Evolutionary conservation across 2,888 invertebrate genomes (phyloP), one percentile per base, ranked within the genome.

Genomic region (Anarsia innoxiella): DNA sequence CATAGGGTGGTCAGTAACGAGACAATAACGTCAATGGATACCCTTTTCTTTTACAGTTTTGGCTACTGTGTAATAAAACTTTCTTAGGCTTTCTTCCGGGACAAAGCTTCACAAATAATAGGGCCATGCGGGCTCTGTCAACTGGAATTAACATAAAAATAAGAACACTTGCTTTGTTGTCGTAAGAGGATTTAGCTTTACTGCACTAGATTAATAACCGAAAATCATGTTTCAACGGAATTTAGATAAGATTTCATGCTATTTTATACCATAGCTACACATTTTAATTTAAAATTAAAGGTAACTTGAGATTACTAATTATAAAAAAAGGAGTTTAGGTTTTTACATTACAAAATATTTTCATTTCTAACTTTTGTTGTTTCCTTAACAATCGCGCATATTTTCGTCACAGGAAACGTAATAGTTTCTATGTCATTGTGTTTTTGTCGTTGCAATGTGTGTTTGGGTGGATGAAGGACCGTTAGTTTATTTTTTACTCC

Each of bases 401-500:
- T 58, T 67, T 66, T 66, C 56, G 59, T 66, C 65, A 54, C 71
- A 75, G 72, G 75, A 78, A 75, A 77, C 63, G 60, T 66, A 67
- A 76, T 66, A 75, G 70, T 74, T 67, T 72, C 66, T 58, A 59
- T 76, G 74, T 76, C 71, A 75, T 74, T 77, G 72, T 76, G 70
- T 77, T 63, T 37, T 78, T 76, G 63, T 67, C 56, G 56, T 64
- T 56, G 75, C 78, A 82, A 80, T 78, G 77, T 80, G 82, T 74
- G 67, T 72, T 68, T 67, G 73, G 74, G 60, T 72, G 58, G 66
- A 68, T 60, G 58, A 49, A 58, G 69, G 58, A 73, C 83, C 83
- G 83, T 83, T 82, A 77, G 50, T 59, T n/a, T n/a, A 69, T 80
- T 79, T 82, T 75, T 61, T 60, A 56, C 52, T 44, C 45, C 46